Evolutionary conservation across 2,797 vertebrate genomes (phyloP), one percentile per base, ranked within the genome.

Genomic region (Ambastaia sidthimunki): DNA sequence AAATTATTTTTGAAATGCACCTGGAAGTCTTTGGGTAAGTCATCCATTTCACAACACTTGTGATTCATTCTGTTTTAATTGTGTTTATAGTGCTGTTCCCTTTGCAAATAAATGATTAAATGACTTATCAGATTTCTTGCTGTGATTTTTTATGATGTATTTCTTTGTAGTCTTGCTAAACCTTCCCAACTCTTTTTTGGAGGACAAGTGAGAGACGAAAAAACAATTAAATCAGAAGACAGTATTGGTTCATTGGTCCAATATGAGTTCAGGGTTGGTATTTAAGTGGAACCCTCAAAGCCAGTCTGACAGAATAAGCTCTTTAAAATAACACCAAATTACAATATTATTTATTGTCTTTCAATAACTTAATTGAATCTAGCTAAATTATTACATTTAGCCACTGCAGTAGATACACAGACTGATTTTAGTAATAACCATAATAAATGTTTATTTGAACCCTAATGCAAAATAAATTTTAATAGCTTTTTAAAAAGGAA

Each of bases 171-270:
- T 80, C 87, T 91, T 60, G 94, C 95, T 75, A 94, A 90, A 80
- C 97, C 97, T 77, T 96, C 96, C 73, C 96, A 98, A 88, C 94
- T 98, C 0, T 96, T 95, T 82, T 94, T 95, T 88, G 93, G 93
- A 85, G 93, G 93, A 60, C 81, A 59, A 2, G 82, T 91, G 11
- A 21, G 82, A 57, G 93, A 94, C n/a, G 93, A 96, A 84, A 95
- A 93, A 63, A 92, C 90, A 67, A 90, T 97, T 89, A 94, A 93
- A 80, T 93, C 93, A 81, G 88, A 95, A 86, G 93, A 96, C 11
- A 90, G 96, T 21, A 92, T 96, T 70, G 96, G 96, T 88, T 92
- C 89, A 85, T 87, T 93, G 67, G 92, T 98, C 88, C 92, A 94
- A 25, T 95, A 94, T 84, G 94, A 97, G 83, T 98, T 98, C 84